Base-by-base conservation (phyloP, 2,797 vertebrate species). In the Sphenodon punctatus region DNA sequence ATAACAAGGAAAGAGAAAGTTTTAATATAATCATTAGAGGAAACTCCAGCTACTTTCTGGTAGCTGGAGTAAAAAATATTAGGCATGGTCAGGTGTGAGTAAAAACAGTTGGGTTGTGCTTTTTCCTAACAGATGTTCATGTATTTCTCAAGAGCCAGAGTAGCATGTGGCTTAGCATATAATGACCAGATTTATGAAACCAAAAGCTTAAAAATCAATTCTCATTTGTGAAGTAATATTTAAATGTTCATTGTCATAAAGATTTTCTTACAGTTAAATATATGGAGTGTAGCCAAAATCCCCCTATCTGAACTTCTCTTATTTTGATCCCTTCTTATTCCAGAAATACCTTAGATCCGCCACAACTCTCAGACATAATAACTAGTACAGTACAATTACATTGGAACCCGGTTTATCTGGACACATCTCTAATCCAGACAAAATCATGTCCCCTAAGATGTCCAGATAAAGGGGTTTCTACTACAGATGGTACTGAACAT, bases 81-180 rank as follows among this genome's bases (percentile, higher is more conserved):
- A 85, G 68, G 12, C 10, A 72, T 81, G 61, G 65, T 45, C 61
- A 83, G 10, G 3, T 81, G 9, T 51, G 15, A 23, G 9, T 80
- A 71, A 71, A 86, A 80, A 48, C 22, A 55, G 9, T 22, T 3
- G 3, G 42, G 11, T 56, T 41, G 6, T 7, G n/a, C 7, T 67
- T 60, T 87, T 81, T 67, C 32, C 43, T 64, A 84, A 73, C 22
- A 78, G 51, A 46, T 65, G 58, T 60, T 82, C 67, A 69, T 13
- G 45, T 60, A 11, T 38, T 46, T 3, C 4, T 75, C 16, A 53
- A 7, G 36, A 45, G 4, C 25, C 46, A n/a, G 23, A 46, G 46
- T 45, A 53, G 85, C 85, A 69, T 20, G 30, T 69, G 58, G 7
- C 12, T 82, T 22, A 34, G 23, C 27, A 17, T 59, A 22, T 56